These are phyloP conservation scores for Agrypnus murinus DNA, from an alignment of 2,888 invertebrate species.

Conservation along the genomic window DNA sequence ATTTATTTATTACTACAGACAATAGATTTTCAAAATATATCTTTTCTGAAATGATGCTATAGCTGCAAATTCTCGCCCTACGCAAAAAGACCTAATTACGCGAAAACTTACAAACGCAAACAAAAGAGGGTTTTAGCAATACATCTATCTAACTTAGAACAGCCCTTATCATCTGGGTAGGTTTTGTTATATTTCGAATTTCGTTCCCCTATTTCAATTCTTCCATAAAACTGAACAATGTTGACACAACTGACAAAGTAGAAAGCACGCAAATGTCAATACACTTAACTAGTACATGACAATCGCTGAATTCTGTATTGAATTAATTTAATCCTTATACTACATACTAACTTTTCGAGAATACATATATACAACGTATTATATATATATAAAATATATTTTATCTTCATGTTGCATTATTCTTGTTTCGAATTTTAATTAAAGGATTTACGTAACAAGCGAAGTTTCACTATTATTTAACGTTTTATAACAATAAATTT, in stretches of 20 bases:
- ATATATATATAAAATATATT: not conserved
- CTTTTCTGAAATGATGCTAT: too few species aligned
- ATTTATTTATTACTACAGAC: too few species aligned
- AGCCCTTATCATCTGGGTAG: slow-evolving; percentile 36
- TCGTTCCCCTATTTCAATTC: slow-evolving; percentile 52
- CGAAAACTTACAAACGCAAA: slow-evolving; percentile 17
- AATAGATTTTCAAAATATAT: too few species aligned
- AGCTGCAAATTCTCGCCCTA: too few species aligned
- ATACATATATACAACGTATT: not conserved
- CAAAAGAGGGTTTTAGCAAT: slow-evolving; percentile 39
- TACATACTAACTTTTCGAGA: slow-evolving; percentile 14
- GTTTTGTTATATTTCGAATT: slow-evolving; percentile 53
- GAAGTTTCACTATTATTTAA: too few species aligned
- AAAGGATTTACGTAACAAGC: too few species aligned
- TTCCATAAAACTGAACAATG: slow-evolving; percentile 56
- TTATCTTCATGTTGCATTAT: too few species aligned
- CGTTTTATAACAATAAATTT: too few species aligned
- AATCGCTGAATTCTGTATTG: slow-evolving; percentile 43
- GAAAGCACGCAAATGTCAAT: slow-evolving; percentile 59
- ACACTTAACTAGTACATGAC: slow-evolving; percentile 58
- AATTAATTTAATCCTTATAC: slow-evolving; percentile 42
- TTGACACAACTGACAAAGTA: slow-evolving; percentile 61
- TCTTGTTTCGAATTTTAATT: too few species aligned
- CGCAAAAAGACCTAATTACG: too few species aligned
- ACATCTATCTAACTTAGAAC: slow-evolving; percentile 45